phyloP scores from a whole-genome alignment of 2,113 vertebrate genomes.

The Proteles cristata region DNA sequence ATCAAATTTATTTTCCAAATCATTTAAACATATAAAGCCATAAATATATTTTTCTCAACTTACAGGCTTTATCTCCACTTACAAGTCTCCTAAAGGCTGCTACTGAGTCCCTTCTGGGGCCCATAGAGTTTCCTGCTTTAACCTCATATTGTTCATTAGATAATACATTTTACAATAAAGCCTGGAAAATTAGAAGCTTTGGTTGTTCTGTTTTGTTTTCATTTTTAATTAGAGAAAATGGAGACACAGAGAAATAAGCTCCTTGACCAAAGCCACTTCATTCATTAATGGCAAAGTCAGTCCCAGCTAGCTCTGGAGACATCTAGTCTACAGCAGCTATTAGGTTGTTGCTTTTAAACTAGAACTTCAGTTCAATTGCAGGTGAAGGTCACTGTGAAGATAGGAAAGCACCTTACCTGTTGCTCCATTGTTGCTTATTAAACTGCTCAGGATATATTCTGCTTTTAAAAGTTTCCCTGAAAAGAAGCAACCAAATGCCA shows the following conservation, averaged over 20 bases:
- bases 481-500: slow-evolving; percentile 39
- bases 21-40: background rate
- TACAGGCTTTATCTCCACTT: background rate
- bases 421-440: slow-evolving; percentile 91
- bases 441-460: slow-evolving; percentile 94
- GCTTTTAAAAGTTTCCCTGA: slow-evolving; percentile 96
- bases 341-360: background rate
- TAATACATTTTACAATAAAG: background rate
- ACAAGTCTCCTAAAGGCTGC: background rate
- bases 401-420: slow-evolving; percentile 86
- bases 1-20: background rate
- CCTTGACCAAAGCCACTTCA: background rate
- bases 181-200: background rate
- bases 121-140: background rate
- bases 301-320: background rate
- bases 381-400: background rate
- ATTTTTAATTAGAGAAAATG: background rate
- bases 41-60: background rate
- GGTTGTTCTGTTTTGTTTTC: background rate
- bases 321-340: too few relatives aligned
- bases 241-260: background rate
- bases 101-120: background rate
- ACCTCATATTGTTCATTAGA: background rate
- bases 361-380: background rate
- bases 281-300: background rate